phyloP scores from a whole-genome alignment of 2,113 vertebrate genomes.

The Trichechus manatus region DNA sequence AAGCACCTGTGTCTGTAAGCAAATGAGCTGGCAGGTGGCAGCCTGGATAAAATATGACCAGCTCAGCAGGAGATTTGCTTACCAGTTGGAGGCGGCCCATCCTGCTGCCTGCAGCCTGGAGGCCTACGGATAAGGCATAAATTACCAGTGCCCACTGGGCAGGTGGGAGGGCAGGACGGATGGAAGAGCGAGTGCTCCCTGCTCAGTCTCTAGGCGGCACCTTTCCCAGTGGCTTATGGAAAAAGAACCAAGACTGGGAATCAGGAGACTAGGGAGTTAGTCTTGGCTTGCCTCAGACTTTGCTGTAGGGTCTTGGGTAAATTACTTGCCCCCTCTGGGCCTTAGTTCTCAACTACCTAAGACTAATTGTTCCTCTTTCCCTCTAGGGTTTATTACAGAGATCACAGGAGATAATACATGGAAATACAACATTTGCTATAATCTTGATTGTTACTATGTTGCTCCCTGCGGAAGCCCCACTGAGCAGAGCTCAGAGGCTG shows the following conservation, averaged over 20 bases:
- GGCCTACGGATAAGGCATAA: neutral
- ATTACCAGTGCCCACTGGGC: neutral
- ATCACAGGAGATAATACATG: neutral
- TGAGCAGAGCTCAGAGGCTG: neutral
- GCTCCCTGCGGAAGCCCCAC: neutral
- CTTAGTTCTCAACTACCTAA: neutral
- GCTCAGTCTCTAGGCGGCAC: neutral
- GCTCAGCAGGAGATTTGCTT: conserved; percentile 76
- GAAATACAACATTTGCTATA: neutral
- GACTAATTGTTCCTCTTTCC: neutral
- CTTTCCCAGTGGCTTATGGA: neutral
- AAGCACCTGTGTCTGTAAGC: conserved; percentile 74
- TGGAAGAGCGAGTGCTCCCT: neutral
- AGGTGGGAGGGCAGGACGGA: neutral
- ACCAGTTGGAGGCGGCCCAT: conserved; percentile 34
- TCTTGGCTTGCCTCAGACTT: neutral
- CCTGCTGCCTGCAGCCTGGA: neutral
- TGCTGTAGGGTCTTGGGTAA: neutral
- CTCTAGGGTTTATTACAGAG: neutral
- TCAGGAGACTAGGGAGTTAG: neutral
- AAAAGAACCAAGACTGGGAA: neutral
- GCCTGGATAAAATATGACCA: conserved; percentile 75
- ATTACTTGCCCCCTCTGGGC: neutral
- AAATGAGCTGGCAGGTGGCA: conserved; percentile 79
- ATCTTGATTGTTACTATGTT: neutral